Evolutionary conservation across 2,888 invertebrate species (phyloP), one percentile per base, ranked within the genome.

Genomic region (Luffia ferchaultella): DNA sequence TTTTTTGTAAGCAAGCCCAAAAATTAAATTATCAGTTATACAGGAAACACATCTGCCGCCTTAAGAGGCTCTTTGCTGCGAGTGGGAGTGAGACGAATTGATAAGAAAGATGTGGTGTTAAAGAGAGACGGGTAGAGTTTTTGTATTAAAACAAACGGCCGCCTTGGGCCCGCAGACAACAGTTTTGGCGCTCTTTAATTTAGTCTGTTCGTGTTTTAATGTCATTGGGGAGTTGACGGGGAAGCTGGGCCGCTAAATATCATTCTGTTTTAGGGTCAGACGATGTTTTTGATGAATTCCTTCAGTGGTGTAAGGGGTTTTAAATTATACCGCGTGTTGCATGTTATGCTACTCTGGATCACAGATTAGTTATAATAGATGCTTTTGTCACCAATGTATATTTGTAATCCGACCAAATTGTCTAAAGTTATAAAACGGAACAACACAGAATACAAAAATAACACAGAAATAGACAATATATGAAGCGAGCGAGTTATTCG

Each of bases 61-160:
- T 76, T 75, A 76, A 76, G 73, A 76, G 74, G 63, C 65, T 70
- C 65, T 60, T 57, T 68, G 76, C 70, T 65, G 56, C 54, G 56
- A 45, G 72, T 55, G 63, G 42, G 65, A 78, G 58, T 19, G 68
- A 65, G 75, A 73, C 53, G 57, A 62, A 50, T 43, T 53, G 56
- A 70, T 67, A 68, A 70, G 67, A 64, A 64, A 59, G 58, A 57
- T 20, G 42, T 15, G 18, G 20, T 78, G 68, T 70, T 60, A 73
- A 12, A 80, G 60, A 62, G 75, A 71, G 82, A 80, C 58, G 18
- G 64, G 57, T 62, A 69, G 16, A 19, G 76, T 77, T 79, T 79
- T 80, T 80, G 82, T 83, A 82, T 83, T 80, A 83, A 83, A 82
- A 82, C 77, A 80, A 83, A 82, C 78, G 82, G 73, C 62, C 74